phyloP scores from a whole-genome alignment of 1,140 invertebrate genomes.

The Cecropterus lyciades region DNA sequence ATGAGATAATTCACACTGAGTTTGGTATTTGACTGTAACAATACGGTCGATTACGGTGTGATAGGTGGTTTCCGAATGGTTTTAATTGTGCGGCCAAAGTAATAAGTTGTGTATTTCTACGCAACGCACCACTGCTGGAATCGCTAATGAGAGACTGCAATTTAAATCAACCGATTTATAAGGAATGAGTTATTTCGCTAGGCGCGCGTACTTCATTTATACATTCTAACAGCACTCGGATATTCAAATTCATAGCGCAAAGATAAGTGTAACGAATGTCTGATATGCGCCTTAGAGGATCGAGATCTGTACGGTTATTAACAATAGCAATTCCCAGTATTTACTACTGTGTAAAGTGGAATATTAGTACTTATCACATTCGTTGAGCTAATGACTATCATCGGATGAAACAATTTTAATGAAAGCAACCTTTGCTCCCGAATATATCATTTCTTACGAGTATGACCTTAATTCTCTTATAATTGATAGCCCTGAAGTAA shows the following conservation, averaged over 20 bases:
- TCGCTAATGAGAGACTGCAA: slow-evolving; percentile 76
- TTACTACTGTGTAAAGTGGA: slow-evolving; percentile 22
- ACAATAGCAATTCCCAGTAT: slow-evolving; percentile 23
- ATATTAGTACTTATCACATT: slow-evolving; percentile 35
- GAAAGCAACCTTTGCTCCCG: slow-evolving; percentile 15
- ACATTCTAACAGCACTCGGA: slow-evolving; percentile 70
- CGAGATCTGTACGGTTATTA: slow-evolving; percentile 18
- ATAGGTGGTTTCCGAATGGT: slow-evolving; percentile 57
- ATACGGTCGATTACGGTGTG: slow-evolving; percentile 20
- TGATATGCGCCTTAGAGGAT: slow-evolving; percentile 51
- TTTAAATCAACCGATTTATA: slow-evolving; percentile 81
- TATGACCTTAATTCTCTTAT: slow-evolving; percentile 4
- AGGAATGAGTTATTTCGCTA: slow-evolving; percentile 75
- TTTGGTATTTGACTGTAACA: slow-evolving; percentile 28
- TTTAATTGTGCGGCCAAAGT: slow-evolving; percentile 72
- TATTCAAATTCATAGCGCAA: slow-evolving; percentile 68
- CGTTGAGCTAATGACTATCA: slow-evolving; percentile 32
- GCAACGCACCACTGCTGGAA: slow-evolving; percentile 65
- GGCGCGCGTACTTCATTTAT: slow-evolving; percentile 71
- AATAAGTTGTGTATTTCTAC: slow-evolving; percentile 78
- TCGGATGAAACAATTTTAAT: slow-evolving; percentile 24
- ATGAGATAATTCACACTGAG: slow-evolving; percentile 19
- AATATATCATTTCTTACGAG: slow-evolving; percentile 6
- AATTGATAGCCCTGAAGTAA: neutral
- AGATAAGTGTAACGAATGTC: slow-evolving; percentile 67